These are phyloP conservation scores for Albula glossodonta DNA, from an alignment of 2,113 vertebrate species.

Conservation along the genomic window DNA sequence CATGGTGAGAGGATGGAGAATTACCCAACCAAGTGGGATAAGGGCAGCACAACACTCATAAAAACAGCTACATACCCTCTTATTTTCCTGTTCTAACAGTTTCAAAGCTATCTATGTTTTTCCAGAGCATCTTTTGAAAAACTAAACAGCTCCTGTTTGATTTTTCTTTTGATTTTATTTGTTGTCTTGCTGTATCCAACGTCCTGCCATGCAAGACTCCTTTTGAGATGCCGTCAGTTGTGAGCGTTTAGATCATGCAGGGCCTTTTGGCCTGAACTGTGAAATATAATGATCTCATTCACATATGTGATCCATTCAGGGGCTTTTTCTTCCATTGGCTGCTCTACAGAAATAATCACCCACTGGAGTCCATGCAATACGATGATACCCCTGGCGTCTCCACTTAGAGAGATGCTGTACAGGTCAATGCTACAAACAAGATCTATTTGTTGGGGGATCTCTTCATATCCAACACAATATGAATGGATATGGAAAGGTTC, in stretches of 20 bases:
- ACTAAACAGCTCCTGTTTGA: background rate
- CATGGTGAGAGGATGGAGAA: slow-evolving; percentile 9
- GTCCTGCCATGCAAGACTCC: background rate
- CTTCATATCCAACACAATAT: background rate
- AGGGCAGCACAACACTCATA: slow-evolving; percentile 7
- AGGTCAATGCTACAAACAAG: background rate
- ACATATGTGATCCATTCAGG: background rate
- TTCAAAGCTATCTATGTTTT: slow-evolving; percentile 30
- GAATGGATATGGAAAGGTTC: background rate
- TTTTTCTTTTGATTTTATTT: background rate
- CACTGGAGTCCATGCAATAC: background rate
- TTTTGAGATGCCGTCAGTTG: background rate
- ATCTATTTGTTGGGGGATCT: background rate
- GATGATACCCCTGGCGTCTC: background rate
- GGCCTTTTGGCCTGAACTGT: background rate
- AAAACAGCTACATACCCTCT: background rate
- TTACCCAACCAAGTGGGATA: slow-evolving; percentile 11
- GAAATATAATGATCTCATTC: background rate
- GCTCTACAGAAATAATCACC: background rate
- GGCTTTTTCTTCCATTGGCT: background rate
- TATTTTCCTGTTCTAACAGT: slow-evolving; percentile 31
- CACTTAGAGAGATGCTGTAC: slow-evolving; percentile 1
- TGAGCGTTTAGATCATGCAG: background rate
- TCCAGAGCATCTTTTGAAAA: background rate
- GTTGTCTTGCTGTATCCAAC: background rate